phyloP scores from a whole-genome alignment of 1,140 invertebrate species.

The Heliconius congener region DNA sequence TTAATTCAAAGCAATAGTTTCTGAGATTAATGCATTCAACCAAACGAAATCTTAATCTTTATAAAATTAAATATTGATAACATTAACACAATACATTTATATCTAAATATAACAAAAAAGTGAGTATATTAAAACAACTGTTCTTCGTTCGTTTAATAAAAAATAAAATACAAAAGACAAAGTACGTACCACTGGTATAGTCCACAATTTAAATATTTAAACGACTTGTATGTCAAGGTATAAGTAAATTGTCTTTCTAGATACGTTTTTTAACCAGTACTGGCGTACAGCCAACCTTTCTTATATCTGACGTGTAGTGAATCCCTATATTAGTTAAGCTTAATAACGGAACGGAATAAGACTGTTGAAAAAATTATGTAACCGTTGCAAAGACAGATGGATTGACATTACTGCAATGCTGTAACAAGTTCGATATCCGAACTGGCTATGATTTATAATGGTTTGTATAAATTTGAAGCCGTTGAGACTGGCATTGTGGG shows the following conservation, averaged over 20 bases:
- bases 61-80: too few relatives aligned
- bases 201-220: constrained; percentile 15
- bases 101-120: background rate
- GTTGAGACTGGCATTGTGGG: too few relatives aligned
- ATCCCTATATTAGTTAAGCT: constrained; percentile 25
- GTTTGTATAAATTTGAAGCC: too few relatives aligned
- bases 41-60: too few relatives aligned
- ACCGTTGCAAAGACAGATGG: background rate
- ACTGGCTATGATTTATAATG: too few relatives aligned
- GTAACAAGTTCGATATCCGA: background rate
- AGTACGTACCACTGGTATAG: background rate
- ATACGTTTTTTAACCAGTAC: constrained; percentile 28
- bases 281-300: constrained; percentile 20
- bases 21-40: too few relatives aligned
- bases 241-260: constrained; percentile 34
- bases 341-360: constrained; percentile 24
- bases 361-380: constrained; percentile 6
- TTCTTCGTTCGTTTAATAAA: background rate
- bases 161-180: background rate
- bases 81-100: background rate
- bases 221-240: constrained; percentile 21
- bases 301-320: constrained; percentile 25
- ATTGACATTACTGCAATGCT: background rate
- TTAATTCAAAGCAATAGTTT: too few relatives aligned
- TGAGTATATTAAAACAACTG: background rate